Base-by-base conservation (phyloP, 2,797 vertebrate species). In the Rhabdophis nuchalis region DNA sequence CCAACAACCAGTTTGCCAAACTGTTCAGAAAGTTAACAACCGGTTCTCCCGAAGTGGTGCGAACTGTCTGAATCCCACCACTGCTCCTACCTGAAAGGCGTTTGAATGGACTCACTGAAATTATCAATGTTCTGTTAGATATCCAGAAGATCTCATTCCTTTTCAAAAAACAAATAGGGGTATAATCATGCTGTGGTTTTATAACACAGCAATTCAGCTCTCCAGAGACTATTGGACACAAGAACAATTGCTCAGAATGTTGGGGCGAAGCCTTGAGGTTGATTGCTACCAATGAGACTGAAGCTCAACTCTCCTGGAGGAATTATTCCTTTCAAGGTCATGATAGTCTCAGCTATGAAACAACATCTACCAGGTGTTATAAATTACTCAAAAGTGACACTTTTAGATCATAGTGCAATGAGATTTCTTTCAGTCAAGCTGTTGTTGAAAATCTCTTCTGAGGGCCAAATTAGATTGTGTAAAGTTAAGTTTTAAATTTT, bases 191-290 rank as follows among this genome's bases (percentile, higher is more conserved):
- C 36, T 64, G 72, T 93, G 52, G 10, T 90, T 95, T 94, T 93
- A 93, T 94, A 92, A 54, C 2, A 82, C 52, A 91, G 57, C 86
- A 82, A 32, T 92, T 20, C 85, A 93, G 85, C 5, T 93, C 95
- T 90, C 92, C 86, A 85, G 89, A 94, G 94, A 91, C 89, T 90
- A 91, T 89, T 50, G 92, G 41, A 23, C 88, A 89, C 12, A 93
- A 94, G 16, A 5, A 60, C 46, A 7, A 4, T 6, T 46, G n/a
- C 13, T 90, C 56, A 85, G 7, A 10, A 4, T 60, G n/a, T 25
- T 20, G 10, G 20, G n/a, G 20, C 60, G 25, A 60, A 88, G 25
- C 23, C 6, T 32, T 23, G 32, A 56, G 9, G 53, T 41, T 23
- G 93, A 64, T 88, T 94, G n/a, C 27, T 94, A 86, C 82, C 85